Base-by-base conservation (phyloP, 2,113 vertebrate species). In the Pantherophis guttatus region DNA sequence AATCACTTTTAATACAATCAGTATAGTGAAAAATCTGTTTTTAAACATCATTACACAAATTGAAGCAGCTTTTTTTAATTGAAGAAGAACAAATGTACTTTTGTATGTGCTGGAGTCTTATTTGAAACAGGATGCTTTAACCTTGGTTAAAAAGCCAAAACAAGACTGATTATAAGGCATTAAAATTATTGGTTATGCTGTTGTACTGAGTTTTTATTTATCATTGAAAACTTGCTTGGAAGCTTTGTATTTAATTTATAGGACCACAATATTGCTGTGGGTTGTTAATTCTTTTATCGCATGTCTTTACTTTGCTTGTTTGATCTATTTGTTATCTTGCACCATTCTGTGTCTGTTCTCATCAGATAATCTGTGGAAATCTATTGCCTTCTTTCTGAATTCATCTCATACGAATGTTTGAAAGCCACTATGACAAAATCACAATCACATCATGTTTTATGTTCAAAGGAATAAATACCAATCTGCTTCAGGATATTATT, bases 401-500 rank as follows among this genome's bases (percentile, higher is more conserved):
- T 26, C 92, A 86, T 3, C 0, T 50, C 44, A 75, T 9, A 4
- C 75, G 10, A 0, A 58, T 70, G 57, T 54, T 53, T 90, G 86
- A 59, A 90, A 86, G 50, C n/a, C 65, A 50, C 44, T 87, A 53
- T 10, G 7, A 19, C 55, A 52, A 87, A 88, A 81, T 94, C 7
- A 15, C 62, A 62, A 19, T 55, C 0, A 62, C 21, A 9, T 59
- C 0, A 44, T 90, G 86, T n/a, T 81, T 0, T 88, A 24, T 1
- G 11, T 24, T 12, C 21, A 1, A 88, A 96, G 9, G 2, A 1
- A 6, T 29, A 13, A 2, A 7, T 89, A 58, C 19, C 75, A 93
- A 53, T 59, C 57, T 86, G 59, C 7, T 93, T 91, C 44, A 87
- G 48, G 57, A 87, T 26, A 54, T 50, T 86, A 29, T 93, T 95